A percentile compares a stretch with the other conserved stretches of the same genome.
Evolutionary conservation across 2,113 vertebrate genomes (phyloP).

Genomic region (Sisor rabdophorus): DNA sequence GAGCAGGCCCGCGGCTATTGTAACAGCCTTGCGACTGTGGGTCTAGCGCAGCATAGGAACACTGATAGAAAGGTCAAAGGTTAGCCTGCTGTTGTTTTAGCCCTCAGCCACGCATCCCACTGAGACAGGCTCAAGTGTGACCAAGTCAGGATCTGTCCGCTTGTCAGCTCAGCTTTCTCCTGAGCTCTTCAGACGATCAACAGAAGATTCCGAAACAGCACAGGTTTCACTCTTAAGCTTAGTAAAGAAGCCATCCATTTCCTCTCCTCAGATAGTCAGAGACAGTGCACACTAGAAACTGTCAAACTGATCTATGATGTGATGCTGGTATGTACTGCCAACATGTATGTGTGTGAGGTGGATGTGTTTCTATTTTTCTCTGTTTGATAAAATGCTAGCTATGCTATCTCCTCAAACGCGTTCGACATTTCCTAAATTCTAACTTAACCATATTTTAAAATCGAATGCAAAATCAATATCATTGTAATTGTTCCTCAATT

Average conservation of each 20-base stretch:
- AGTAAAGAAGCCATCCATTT: slow-evolving; percentile 36
- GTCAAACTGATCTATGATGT: slow-evolving; percentile 36
- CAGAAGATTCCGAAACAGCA: slow-evolving; percentile 36
- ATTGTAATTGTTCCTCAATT: background rate
- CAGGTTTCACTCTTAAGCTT: slow-evolving; percentile 21
- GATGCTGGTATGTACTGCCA: slow-evolving; percentile 26
- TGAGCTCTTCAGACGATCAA: slow-evolving; percentile 40
- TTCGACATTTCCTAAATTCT: background rate
- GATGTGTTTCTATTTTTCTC: background rate
- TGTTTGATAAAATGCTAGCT: background rate
- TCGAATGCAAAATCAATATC: slow-evolving; percentile 11
- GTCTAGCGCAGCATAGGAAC: slow-evolving; percentile 15
- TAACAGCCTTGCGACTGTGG: slow-evolving; percentile 8
- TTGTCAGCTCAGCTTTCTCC: slow-evolving; percentile 26
- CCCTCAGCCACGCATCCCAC: slow-evolving; percentile 37
- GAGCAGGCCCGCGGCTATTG: slow-evolving; percentile 14
- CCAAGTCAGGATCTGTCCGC: slow-evolving; percentile 39
- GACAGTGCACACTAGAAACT: slow-evolving; percentile 38
- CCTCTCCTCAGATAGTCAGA: slow-evolving; percentile 34
- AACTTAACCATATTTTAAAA: background rate
- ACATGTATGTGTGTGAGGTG: slow-evolving; percentile 5
- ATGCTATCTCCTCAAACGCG: background rate
- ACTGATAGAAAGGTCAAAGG: slow-evolving; percentile 50
- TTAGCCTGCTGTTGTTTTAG: slow-evolving; percentile 35
- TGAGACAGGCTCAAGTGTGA: slow-evolving; percentile 53